Conservation (phyloP, 2,113 vertebrate species). For the Leuciscus idus region DNA sequence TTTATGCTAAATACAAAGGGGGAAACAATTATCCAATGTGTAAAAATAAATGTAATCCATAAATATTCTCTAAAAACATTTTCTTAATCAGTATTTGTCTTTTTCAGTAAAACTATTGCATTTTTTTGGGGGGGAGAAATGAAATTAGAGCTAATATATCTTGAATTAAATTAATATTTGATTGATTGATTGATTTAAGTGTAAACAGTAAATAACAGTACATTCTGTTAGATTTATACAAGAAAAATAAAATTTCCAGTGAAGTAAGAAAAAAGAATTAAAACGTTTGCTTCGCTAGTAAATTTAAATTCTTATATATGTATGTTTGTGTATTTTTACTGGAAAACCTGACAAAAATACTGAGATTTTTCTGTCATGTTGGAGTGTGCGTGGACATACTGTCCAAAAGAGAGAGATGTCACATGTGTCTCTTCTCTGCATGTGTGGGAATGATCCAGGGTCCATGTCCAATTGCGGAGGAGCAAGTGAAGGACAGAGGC, state of each 20-base stretch:
- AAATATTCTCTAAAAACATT: background rate
- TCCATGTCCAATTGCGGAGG: conserved; percentile 28
- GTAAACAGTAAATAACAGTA: background rate
- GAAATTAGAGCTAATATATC: background rate
- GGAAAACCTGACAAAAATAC: background rate
- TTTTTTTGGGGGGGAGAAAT: background rate
- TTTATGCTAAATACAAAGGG: background rate
- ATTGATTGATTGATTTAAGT: background rate
- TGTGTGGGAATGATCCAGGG: conserved; percentile 30
- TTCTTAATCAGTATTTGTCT: background rate
- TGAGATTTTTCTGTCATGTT: background rate
- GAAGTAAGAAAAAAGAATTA: background rate
- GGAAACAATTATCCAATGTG: background rate
- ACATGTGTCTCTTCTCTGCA: conserved; percentile 14
- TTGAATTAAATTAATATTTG: background rate
- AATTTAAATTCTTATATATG: background rate
- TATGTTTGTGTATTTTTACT: background rate
- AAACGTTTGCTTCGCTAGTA: background rate
- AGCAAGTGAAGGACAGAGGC: conserved; percentile 48
- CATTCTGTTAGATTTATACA: background rate
- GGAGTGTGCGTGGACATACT: background rate
- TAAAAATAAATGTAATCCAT: background rate
- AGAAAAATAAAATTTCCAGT: background rate
- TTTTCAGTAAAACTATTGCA: background rate
- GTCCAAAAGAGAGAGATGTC: conserved; percentile 21